A percentile compares a stretch with the other conserved stretches of the same genome.
These are phyloP conservation scores for Mesodorylaimus sp. DNA, from an alignment of 2,888 invertebrate species.

Conservation along the genomic window DNA sequence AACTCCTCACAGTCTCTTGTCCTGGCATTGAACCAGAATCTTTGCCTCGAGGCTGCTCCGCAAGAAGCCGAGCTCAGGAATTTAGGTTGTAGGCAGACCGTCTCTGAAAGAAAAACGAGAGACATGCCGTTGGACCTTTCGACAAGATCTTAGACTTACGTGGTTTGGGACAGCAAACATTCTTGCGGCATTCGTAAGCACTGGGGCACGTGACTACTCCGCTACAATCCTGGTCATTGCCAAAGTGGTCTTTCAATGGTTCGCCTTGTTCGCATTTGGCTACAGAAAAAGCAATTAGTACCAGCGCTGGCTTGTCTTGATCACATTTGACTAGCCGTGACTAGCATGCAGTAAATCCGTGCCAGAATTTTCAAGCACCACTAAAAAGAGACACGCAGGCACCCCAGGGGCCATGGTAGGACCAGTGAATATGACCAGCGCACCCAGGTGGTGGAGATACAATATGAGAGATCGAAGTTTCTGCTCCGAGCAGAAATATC, in stretches of 20 bases:
- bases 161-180: slow-evolving; percentile 26
- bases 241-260: slow-evolving; percentile 1
- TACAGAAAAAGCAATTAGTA: too few relatives aligned
- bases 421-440: too few relatives aligned
- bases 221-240: slow-evolving; percentile 16
- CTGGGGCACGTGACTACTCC: slow-evolving; percentile 20
- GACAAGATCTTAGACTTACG: not conserved
- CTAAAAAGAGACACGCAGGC: too few relatives aligned
- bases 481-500: too few relatives aligned
- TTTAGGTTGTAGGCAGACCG: slow-evolving; percentile 27
- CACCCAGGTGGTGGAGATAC: too few relatives aligned
- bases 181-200: slow-evolving; percentile 21
- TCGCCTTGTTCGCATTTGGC: slow-evolving; percentile 6
- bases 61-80: slow-evolving; percentile 23
- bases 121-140: not conserved
- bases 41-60: slow-evolving; percentile 24
- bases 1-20: slow-evolving; percentile 24
- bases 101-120: slow-evolving; percentile 16
- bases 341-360: too few relatives aligned
- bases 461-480: too few relatives aligned
- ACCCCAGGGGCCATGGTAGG: too few relatives aligned
- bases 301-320: too few relatives aligned
- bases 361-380: too few relatives aligned
- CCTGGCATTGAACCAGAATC: slow-evolving; percentile 25
- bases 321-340: too few relatives aligned